Percentiles rank a stretch among this genome's conserved stretches.
These are phyloP conservation scores for Sus scrofa DNA, from an alignment of 2,113 vertebrate genomes.

Conservation along the genomic window T2T-Sscrofa CM000813.6:110236501-110237000, in stretches of 20 bases:
- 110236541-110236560: constrained; percentile 1
- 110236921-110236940: constrained; percentile 80
- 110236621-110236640: constrained; percentile 4
- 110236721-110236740: constrained; percentile 5
- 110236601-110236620: neutral
- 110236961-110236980: constrained; percentile 80
- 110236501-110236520: neutral
- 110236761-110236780: constrained; percentile 60
- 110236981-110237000: constrained; percentile 77
- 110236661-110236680: neutral
- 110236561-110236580: neutral
- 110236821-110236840: constrained; percentile 69
- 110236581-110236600: neutral
- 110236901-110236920: constrained; percentile 79
- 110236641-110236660: constrained; percentile 22
- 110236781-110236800: constrained; percentile 72
- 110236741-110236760: constrained; percentile 60
- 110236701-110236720: constrained; percentile 47
- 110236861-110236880: constrained; percentile 66
- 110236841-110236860: constrained; percentile 63
- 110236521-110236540: neutral
- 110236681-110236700: constrained; percentile 40
- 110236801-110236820: constrained; percentile 72
- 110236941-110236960: constrained; percentile 79
- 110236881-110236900: constrained; percentile 63